Conservation (phyloP, 2,113 vertebrate genomes). For the Lethenteron reissneri region DNA sequence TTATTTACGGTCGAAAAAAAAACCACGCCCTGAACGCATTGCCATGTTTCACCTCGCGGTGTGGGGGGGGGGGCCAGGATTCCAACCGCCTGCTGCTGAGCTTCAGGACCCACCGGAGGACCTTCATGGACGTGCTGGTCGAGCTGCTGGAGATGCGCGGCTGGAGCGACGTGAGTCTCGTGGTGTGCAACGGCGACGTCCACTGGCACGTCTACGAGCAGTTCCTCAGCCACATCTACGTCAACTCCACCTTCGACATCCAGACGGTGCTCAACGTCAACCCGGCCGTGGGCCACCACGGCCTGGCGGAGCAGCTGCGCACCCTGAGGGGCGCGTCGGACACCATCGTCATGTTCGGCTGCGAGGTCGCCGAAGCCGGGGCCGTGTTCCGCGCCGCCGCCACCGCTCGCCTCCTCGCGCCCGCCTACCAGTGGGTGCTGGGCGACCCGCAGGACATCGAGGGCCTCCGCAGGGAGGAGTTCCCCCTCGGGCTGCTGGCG, state of each 20-base stretch:
- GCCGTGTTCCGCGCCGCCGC: constrained; percentile 42
- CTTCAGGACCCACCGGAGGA: constrained; percentile 44
- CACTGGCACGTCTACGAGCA: constrained; percentile 44
- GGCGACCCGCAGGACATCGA: constrained; percentile 83
- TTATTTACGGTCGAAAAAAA: too few relatives aligned
- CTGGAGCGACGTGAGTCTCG: constrained; percentile 83
- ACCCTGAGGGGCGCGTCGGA: constrained; percentile 36
- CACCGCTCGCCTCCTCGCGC: constrained; percentile 29
- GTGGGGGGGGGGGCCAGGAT: constrained; percentile 30
- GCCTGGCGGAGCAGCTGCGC: constrained; percentile 39
- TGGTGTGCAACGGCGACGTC: constrained; percentile 48
- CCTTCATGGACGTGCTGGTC: constrained; percentile 50
- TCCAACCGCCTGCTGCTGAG: constrained; percentile 79
- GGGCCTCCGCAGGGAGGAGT: constrained; percentile 60
- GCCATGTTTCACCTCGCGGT: too few relatives aligned
- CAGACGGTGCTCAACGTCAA: constrained; percentile 61
- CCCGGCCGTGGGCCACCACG: constrained; percentile 28
- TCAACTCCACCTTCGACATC: constrained; percentile 62
- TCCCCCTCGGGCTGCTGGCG: constrained; percentile 63
- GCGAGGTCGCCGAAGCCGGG: constrained; percentile 50
- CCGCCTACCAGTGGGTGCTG: constrained; percentile 66
- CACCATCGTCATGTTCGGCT: constrained; percentile 72
- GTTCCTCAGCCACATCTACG: constrained; percentile 54
- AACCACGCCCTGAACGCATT: too few relatives aligned
- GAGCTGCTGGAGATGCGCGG: constrained; percentile 70